These are phyloP conservation scores for Diloba caeruleocephala DNA, from an alignment of 2,888 invertebrate genomes.

Conservation along the genomic window DNA sequence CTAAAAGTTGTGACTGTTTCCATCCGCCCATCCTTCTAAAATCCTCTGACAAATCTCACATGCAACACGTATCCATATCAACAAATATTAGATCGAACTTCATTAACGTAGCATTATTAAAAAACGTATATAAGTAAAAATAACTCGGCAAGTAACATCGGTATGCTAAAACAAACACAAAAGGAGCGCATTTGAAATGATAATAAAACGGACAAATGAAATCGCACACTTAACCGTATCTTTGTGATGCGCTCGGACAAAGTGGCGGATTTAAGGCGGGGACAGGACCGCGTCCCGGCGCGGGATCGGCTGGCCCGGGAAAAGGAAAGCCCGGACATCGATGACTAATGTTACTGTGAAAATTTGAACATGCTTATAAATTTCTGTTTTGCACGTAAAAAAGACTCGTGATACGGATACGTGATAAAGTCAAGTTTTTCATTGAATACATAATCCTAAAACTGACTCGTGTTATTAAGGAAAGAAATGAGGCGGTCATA, in stretches of 20 bases:
- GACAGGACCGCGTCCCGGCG: slow-evolving; percentile 7
- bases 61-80: neutral
- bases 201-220: slow-evolving; percentile 74
- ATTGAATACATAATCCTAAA: too few species aligned
- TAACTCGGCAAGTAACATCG: slow-evolving; percentile 33
- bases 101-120: slow-evolving; percentile 4
- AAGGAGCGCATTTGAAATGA: slow-evolving; percentile 62
- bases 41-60: neutral
- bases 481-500: too few species aligned
- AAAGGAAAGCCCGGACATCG: too few species aligned
- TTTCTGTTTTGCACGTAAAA: too few species aligned
- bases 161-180: slow-evolving; percentile 54
- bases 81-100: slow-evolving; percentile 7
- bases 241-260: slow-evolving; percentile 65
- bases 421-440: too few species aligned
- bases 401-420: too few species aligned
- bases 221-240: slow-evolving; percentile 73
- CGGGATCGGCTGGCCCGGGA: neutral
- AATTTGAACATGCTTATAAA: too few species aligned
- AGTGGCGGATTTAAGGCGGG: slow-evolving; percentile 57
- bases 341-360: too few species aligned
- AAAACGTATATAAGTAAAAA: slow-evolving; percentile 40
- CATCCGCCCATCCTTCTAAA: neutral
- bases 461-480: too few species aligned
- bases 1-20: too few species aligned